A percentile compares a stretch with the other conserved stretches of the same genome.
Evolutionary conservation across 2,888 invertebrate genomes (phyloP).

Genomic region (Eremobia ochroleuca): DNA sequence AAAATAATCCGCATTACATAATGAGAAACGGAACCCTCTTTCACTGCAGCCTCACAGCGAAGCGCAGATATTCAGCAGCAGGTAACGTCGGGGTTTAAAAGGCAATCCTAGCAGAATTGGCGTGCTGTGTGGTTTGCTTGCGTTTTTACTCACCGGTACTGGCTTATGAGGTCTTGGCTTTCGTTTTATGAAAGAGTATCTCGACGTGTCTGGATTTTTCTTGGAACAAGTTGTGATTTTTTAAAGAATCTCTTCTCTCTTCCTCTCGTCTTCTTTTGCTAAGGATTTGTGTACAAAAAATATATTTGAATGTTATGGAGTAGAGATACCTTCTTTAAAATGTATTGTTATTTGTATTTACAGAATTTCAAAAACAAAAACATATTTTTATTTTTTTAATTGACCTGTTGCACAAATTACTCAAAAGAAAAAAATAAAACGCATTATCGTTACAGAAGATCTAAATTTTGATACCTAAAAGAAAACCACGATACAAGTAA

Average conservation of each 20-base stretch:
- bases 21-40: not conserved
- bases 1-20: not conserved
- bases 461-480: too few relatives aligned
- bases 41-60: conserved; percentile 33
- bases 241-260: too few relatives aligned
- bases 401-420: not conserved
- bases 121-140: conserved; percentile 36
- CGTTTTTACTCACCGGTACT: conserved; percentile 41
- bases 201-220: conserved; percentile 22
- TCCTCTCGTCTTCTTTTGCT: too few relatives aligned
- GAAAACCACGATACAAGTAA: not conserved
- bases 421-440: not conserved
- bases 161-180: conserved; percentile 24
- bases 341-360: conserved; percentile 4
- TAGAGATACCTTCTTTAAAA: not conserved
- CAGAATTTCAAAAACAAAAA: not conserved
- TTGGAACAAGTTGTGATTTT: not conserved
- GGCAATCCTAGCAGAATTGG: conserved; percentile 68
- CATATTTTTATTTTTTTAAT: not conserved
- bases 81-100: conserved; percentile 68
- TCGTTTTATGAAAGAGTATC: conserved; percentile 15
- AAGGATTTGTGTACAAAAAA: too few relatives aligned
- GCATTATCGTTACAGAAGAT: not conserved
- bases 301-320: not conserved
- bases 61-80: conserved; percentile 64